phyloP scores from a whole-genome alignment of 2,888 invertebrate genomes.

The Sinelater perroti region DNA sequence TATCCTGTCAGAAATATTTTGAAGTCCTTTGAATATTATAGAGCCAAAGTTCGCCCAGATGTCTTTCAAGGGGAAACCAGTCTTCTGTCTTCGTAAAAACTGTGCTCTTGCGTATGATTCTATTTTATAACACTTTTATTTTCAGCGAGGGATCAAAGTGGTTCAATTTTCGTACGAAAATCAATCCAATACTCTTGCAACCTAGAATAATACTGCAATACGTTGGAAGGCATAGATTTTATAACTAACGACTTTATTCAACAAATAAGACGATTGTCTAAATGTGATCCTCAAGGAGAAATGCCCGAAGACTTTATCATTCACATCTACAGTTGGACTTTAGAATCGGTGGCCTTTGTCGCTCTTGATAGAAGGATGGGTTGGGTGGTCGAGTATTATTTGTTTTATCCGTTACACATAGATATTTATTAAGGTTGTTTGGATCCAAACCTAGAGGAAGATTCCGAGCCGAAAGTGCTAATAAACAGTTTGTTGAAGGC shows the following conservation, averaged over 20 bases:
- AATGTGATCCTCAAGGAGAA: slow-evolving; percentile 41
- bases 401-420: too few species aligned
- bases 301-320: slow-evolving; percentile 60
- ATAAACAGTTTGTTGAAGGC: slow-evolving; percentile 53
- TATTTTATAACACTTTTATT: too few species aligned
- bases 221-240: slow-evolving; percentile 48
- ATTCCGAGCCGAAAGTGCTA: slow-evolving; percentile 59
- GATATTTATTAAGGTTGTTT: slow-evolving; percentile 61
- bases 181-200: slow-evolving; percentile 66
- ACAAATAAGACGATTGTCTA: slow-evolving; percentile 41
- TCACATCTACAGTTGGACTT: slow-evolving; percentile 70
- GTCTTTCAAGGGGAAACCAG: slow-evolving; percentile 52
- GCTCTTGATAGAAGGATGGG: slow-evolving; percentile 57
- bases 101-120: too few species aligned
- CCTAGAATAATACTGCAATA: slow-evolving; percentile 57
- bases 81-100: not conserved
- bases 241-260: slow-evolving; percentile 51
- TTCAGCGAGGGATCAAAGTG: slow-evolving; percentile 65
- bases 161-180: slow-evolving; percentile 63
- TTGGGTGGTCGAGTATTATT: too few species aligned
- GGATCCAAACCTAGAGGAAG: slow-evolving; percentile 47
- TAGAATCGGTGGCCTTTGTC: slow-evolving; percentile 65
- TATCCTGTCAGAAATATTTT: slow-evolving; percentile 60
- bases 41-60: slow-evolving; percentile 55
- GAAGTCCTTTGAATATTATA: slow-evolving; percentile 57